Conservation (phyloP, 2,797 vertebrate genomes). For the Sternarchorhynchus goeldii region DNA sequence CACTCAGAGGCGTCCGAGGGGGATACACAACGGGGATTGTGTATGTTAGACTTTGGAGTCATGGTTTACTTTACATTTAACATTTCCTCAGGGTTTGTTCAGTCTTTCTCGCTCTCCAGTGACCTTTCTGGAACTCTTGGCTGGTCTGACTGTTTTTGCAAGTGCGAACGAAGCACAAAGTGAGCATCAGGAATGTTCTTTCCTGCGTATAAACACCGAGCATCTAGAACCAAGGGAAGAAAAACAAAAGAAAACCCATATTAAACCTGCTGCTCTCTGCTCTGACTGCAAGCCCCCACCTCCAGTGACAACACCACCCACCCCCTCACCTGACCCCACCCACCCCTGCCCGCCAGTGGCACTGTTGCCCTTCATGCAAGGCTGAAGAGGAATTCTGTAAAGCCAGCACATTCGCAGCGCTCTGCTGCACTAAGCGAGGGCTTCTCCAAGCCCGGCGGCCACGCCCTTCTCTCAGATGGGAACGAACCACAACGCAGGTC, state of each 20-base stretch:
- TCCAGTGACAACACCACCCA: too few species aligned
- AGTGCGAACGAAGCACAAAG: conserved; percentile 46
- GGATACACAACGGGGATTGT: conserved; percentile 39
- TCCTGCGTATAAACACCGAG: conserved; percentile 37
- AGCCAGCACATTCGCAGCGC: conserved; percentile 48
- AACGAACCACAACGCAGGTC: background rate
- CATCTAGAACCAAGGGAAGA: conserved; percentile 44
- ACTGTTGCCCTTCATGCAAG: conserved; percentile 48
- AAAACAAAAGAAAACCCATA: conserved; percentile 51
- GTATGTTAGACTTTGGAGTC: conserved; percentile 34
- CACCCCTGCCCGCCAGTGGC: conserved; percentile 36
- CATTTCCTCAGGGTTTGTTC: conserved; percentile 49
- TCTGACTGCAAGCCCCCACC: conserved; percentile 24
- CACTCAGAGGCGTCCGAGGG: conserved; percentile 31
- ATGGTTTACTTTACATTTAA: conserved; percentile 54
- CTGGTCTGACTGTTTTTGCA: conserved; percentile 51
- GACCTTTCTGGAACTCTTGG: conserved; percentile 53
- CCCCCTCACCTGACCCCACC: too few species aligned
- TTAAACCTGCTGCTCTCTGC: conserved; percentile 32
- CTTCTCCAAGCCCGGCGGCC: conserved; percentile 20
- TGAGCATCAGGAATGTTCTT: conserved; percentile 50
- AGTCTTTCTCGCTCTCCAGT: conserved; percentile 24
- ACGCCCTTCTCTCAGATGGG: background rate
- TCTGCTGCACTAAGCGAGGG: conserved; percentile 43
- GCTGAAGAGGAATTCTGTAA: conserved; percentile 48